phyloP scores from a whole-genome alignment of 2,113 vertebrate species.

The Tautogolabrus adspersus region DNA sequence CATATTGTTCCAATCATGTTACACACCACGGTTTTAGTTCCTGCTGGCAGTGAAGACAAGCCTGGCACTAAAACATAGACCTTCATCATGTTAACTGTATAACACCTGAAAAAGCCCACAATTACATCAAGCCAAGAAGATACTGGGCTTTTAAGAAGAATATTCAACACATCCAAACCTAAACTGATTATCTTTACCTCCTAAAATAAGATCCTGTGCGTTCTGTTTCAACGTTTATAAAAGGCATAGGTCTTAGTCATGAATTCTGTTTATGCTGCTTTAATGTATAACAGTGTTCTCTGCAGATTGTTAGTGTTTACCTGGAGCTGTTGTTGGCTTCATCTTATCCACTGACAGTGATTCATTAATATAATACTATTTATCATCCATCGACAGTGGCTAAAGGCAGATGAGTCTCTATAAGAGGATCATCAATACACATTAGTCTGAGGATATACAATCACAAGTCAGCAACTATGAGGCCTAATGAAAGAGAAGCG shows the following conservation, averaged over 20 bases:
- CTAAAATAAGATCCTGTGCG: neutral
- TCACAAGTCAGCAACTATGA: constrained; percentile 11
- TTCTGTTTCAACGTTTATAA: neutral
- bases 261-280: neutral
- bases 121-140: neutral
- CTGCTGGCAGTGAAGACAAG: constrained; percentile 25
- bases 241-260: no score
- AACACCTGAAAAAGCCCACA: constrained; percentile 10
- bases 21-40: constrained; percentile 29
- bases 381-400: constrained; percentile 33
- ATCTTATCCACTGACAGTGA: constrained; percentile 7
- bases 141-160: neutral
- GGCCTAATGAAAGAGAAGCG: constrained; percentile 1
- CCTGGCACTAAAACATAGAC: constrained; percentile 7
- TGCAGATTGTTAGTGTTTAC: constrained; percentile 1
- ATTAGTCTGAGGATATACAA: constrained; percentile 16
- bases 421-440: constrained; percentile 15
- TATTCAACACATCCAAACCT: neutral
- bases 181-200: neutral
- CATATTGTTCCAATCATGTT: constrained; percentile 48
- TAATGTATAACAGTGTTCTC: neutral
- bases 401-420: constrained; percentile 12
- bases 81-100: constrained; percentile 16
- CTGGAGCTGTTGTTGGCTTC: constrained; percentile 5
- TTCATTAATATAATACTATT: constrained; percentile 31